These are phyloP conservation scores for Drosophila teissieri DNA, from an alignment of 1,140 invertebrate genomes.

Conservation along the genomic window DNA sequence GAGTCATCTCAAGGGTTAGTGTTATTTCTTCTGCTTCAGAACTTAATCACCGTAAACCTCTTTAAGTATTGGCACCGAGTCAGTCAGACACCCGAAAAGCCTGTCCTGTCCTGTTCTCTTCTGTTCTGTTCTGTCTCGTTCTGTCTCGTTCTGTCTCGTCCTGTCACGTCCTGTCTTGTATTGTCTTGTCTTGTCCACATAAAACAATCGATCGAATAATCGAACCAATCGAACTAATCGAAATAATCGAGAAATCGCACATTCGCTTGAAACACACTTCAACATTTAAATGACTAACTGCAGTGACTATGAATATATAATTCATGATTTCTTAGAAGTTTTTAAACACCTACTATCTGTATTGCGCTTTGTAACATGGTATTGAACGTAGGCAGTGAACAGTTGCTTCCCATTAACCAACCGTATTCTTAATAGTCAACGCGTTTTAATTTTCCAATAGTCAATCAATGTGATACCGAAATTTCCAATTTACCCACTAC, in stretches of 20 bases:
- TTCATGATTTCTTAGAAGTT: slow-evolving; percentile 7
- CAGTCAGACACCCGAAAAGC: slow-evolving; percentile 7
- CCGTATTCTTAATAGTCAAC: slow-evolving; percentile 12
- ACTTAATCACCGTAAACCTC: slow-evolving; percentile 13
- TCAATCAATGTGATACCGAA: slow-evolving; percentile 20
- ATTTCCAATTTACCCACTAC: slow-evolving; percentile 14
- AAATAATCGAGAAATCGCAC: not conserved
- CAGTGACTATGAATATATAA: not conserved
- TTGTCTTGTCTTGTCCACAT: not conserved
- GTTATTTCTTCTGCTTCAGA: slow-evolving; percentile 45
- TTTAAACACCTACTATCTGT: slow-evolving; percentile 6
- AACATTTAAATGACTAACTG: slow-evolving; percentile 6
- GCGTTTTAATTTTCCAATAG: slow-evolving; percentile 3
- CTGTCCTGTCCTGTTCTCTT: not conserved
- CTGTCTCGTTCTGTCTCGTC: not conserved
- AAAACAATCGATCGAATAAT: not conserved
- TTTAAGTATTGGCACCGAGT: slow-evolving; percentile 6
- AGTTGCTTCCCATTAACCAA: slow-evolving; percentile 19
- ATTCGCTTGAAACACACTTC: slow-evolving; percentile 3
- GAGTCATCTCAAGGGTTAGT: slow-evolving; percentile 90
- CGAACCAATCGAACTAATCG: too few species aligned
- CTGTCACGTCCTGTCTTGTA: not conserved
- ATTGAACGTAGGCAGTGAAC: slow-evolving; percentile 25
- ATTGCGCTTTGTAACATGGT: slow-evolving; percentile 12
- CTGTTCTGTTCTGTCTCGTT: not conserved